These are phyloP conservation scores for Proterorhinus semilunaris DNA, from an alignment of 2,113 vertebrate genomes.

Conservation along the genomic window DNA sequence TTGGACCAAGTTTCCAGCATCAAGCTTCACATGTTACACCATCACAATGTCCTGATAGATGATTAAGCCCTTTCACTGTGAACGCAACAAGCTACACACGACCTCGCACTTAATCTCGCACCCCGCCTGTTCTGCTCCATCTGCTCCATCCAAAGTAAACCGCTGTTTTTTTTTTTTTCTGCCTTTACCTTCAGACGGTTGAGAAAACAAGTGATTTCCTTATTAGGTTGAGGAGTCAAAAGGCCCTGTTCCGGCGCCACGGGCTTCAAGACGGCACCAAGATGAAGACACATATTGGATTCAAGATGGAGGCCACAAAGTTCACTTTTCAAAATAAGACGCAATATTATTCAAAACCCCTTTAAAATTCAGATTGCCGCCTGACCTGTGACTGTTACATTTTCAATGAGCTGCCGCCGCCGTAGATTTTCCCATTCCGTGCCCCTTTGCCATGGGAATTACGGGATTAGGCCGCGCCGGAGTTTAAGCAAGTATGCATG, in stretches of 20 bases:
- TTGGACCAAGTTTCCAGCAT: too few species aligned
- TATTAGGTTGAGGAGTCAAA: constrained; percentile 99
- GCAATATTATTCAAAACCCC: constrained; percentile 99
- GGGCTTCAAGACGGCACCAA: constrained; percentile 95
- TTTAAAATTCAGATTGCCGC: constrained; percentile 99
- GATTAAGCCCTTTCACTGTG: not conserved
- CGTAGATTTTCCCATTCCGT: constrained; percentile 76
- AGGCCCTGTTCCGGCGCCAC: constrained; percentile 90
- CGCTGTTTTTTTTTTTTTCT: constrained; percentile 85
- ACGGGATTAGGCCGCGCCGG: constrained; percentile 68
- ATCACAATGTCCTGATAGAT: not conserved
- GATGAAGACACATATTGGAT: constrained; percentile 99
- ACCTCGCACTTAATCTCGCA: constrained; percentile 68
- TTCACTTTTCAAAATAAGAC: constrained; percentile 99
- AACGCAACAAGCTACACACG: not conserved
- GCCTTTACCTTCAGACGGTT: constrained; percentile 87
- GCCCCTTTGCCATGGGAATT: constrained; percentile 72
- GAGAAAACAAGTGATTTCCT: constrained; percentile 99
- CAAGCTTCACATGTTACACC: too few species aligned
- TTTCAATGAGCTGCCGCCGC: constrained; percentile 92
- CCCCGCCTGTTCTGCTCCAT: constrained; percentile 87
- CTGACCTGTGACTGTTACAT: constrained; percentile 99
- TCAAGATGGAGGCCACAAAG: constrained; percentile 99
- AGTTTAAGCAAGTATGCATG: constrained; percentile 50
- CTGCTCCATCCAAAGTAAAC: constrained; percentile 89